Evolutionary conservation across 2,797 vertebrate species (phyloP).

Genomic region (Phoeniculus purpureus): DNA sequence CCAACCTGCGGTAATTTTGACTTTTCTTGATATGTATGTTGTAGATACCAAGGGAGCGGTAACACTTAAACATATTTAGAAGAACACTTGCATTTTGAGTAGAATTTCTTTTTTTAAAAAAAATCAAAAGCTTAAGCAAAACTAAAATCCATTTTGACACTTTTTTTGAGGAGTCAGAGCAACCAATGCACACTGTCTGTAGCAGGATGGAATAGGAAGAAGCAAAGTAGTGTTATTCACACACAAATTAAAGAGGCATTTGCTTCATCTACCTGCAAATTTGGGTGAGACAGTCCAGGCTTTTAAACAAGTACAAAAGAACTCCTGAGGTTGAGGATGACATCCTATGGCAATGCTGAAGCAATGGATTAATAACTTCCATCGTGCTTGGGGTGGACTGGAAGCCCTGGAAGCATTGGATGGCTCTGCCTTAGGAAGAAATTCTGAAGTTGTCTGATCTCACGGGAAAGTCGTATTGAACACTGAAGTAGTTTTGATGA

Average conservation of each 20-base stretch:
- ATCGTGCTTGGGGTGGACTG: rapidly evolving
- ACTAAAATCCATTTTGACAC: neutral
- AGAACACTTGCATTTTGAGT: neutral
- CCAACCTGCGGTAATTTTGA: neutral
- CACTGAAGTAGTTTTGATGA: neutral
- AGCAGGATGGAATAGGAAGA: neutral
- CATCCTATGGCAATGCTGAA: neutral
- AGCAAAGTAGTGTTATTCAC: neutral
- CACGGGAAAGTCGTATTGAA: neutral
- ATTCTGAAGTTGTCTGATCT: neutral
- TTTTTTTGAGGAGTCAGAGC: too few relatives aligned
- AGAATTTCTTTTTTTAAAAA: neutral
- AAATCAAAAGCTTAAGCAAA: too few relatives aligned
- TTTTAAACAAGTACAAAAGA: neutral
- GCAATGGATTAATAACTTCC: neutral
- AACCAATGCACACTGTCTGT: too few relatives aligned
- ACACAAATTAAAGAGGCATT: neutral
- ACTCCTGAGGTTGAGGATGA: neutral
- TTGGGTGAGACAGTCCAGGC: neutral
- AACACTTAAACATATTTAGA: neutral
- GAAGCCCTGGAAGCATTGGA: neutral
- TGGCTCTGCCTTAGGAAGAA: neutral
- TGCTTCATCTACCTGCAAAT: neutral
- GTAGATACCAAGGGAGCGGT: neutral
- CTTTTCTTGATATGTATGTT: neutral